Base-by-base conservation (phyloP, 2,888 invertebrate genomes). In the Diarsia mendica region DNA sequence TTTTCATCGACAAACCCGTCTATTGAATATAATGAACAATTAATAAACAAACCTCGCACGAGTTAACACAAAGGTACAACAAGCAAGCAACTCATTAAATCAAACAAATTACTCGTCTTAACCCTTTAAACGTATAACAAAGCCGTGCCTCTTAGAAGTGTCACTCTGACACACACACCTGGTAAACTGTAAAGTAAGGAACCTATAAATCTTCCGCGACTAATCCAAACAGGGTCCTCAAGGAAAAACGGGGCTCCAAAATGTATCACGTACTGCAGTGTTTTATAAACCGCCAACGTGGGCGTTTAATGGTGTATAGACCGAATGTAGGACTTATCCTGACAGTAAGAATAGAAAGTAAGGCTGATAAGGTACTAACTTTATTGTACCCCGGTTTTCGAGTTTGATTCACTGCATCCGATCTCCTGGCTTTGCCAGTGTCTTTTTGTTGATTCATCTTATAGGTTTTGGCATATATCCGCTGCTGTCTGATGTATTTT, bases 211-310 rank as follows among this genome's bases (percentile, higher is more conserved):
- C 93, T 91, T 89, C 82, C 85, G 85, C 85, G 88, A 85, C 90
- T 92, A 92, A 93, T 93, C 92, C 91, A 87, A 92, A 88, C 89
- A 80, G 75, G 63, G 87, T 89, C 88, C 87, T 87, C 84, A 81
- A 89, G 90, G 89, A 90, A 92, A 91, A 89, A 88, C 85, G 77
- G 75, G 75, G 82, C 83, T 61, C 70, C 82, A 84, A 89, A 90
- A 85, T 89, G 88, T 90, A 89, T 90, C 91, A 91, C 90, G 90
- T 91, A 89, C 87, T 72, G 81, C 82, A 85, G 88, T 90, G 90
- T 92, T 92, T 92, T 92, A 92, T 91, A 91, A 92, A 93, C 90
- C 89, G 88, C 87, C 86, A 87, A 90, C 89, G 88, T 89, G 91
- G 89, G 79, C 87, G 85, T 88, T 89, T 91, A 92, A 92, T 90